phyloP scores from a whole-genome alignment of 2,797 vertebrate genomes.

The Gymnoscopelus microlampas region DNA sequence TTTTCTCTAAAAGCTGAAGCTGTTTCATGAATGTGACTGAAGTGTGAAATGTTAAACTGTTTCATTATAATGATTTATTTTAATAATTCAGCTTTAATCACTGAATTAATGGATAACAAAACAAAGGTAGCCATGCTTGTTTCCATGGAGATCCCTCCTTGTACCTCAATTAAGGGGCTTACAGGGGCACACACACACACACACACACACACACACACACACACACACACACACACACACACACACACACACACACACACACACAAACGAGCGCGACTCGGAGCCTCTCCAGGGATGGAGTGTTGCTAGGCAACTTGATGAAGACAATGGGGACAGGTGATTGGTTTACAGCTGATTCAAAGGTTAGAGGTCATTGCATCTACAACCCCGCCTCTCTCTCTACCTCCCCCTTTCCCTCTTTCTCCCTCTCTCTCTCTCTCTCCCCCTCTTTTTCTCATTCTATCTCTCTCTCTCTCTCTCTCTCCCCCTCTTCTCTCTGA shows the following conservation, averaged over 20 bases:
- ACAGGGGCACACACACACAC: conserved; percentile 5
- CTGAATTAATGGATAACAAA: too few relatives aligned
- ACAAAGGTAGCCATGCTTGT: too few relatives aligned
- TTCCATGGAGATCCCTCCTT: conserved; percentile 71
- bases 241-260: too few relatives aligned
- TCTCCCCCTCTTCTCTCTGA: conserved; percentile 32
- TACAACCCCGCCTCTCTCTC: conserved; percentile 39
- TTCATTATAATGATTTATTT: too few relatives aligned
- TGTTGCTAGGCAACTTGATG: conserved; percentile 73
- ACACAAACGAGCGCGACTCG: too few relatives aligned
- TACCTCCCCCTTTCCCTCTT: too few relatives aligned
- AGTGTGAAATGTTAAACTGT: too few relatives aligned
- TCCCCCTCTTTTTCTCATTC: conserved; percentile 7
- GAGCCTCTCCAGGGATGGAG: conserved; percentile 56
- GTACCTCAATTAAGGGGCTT: background rate
- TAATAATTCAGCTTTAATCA: too few relatives aligned
- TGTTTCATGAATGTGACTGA: too few relatives aligned
- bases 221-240: conserved; percentile 14
- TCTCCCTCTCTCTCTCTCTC: conserved; percentile 15
- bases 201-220: conserved; percentile 19
- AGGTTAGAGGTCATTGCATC: conserved; percentile 61
- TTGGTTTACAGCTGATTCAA: conserved; percentile 65
- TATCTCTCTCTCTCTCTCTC: conserved; percentile 21
- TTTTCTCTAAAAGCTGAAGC: too few relatives aligned
- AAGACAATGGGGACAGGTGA: conserved; percentile 58